Evolutionary conservation across 2,888 invertebrate species (phyloP), one percentile per base, ranked within the genome.

Genomic region (Teleogryllus oceanicus): DNA sequence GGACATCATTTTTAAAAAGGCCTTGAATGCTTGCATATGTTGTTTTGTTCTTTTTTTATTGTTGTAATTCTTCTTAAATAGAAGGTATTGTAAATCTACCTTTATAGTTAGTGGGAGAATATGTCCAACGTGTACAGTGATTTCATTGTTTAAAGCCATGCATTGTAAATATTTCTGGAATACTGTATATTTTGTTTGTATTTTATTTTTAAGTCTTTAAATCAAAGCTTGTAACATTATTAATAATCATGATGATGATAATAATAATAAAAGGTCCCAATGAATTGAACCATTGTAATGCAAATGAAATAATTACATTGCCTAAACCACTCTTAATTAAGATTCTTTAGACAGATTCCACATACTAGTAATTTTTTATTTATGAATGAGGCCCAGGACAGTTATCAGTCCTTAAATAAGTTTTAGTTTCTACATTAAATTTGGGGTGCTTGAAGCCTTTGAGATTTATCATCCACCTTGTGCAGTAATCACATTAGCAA

Each of bases 161-260:
- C 80, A 80, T 79, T 80, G 80, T 80, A 80, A 80, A 80, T 80
- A 80, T 80, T 80, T 78, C 76, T 79, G 77, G 77, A 78, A 79
- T 80, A 80, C 74, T 80, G 80, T 80, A 80, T 79, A 80, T 80
- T 80, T 80, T 80, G 80, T 80, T 80, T 80, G 80, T 79, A 80
- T 80, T 80, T 80, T 80, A 80, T 80, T 80, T 80, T 80, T 80
- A 76, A 78, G 78, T 80, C 77, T 79, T 80, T 74, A 80, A 78
- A 77, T 80, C 77, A 77, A 77, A 79, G 80, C 80, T 80, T 80
- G 80, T 80, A 80, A 80, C 80, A 80, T 80, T 80, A 78, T 78
- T 75, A 76, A 80, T 76, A 77, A 80, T 51, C 75, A 75, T 49
- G 75, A 77, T 62, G 62, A 62, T 13, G 18, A 62, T 62, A 62